These are phyloP conservation scores for Mythimna lalbum DNA, from an alignment of 2,888 invertebrate species.

Conservation along the genomic window DNA sequence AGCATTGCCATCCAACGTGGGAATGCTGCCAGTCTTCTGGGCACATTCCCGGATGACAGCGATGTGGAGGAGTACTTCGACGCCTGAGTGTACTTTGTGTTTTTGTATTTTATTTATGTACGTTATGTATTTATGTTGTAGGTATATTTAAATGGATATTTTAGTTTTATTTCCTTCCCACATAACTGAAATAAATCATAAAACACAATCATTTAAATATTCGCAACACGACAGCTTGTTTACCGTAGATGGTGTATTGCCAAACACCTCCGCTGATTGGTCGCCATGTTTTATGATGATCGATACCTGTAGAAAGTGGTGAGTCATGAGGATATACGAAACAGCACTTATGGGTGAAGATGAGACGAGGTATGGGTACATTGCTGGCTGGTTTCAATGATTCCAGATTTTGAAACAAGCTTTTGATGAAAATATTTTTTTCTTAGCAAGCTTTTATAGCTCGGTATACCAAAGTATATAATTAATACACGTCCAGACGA, in stretches of 20 bases:
- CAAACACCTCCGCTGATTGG: slow-evolving; percentile 25
- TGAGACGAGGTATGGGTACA: slow-evolving; percentile 20
- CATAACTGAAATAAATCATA: neutral
- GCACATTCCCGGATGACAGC: too few species aligned
- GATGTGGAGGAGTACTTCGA: too few species aligned
- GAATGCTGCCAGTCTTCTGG: too few species aligned
- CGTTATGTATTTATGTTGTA: too few species aligned
- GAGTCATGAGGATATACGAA: slow-evolving; percentile 56
- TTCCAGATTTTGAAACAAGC: neutral
- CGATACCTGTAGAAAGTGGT: slow-evolving; percentile 60
- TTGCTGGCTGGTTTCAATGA: slow-evolving; percentile 35
- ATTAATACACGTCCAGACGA: too few species aligned
- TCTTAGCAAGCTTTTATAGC: too few species aligned
- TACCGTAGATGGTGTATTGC: slow-evolving; percentile 44
- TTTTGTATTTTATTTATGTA: too few species aligned
- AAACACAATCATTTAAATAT: neutral
- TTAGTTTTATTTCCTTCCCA: slow-evolving; percentile 20
- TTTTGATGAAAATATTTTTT: too few species aligned
- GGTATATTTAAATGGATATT: neutral
- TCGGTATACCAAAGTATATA: too few species aligned
- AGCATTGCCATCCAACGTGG: too few species aligned
- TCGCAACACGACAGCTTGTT: slow-evolving; percentile 23
- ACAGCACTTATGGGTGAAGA: slow-evolving; percentile 22
- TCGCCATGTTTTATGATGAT: slow-evolving; percentile 52
- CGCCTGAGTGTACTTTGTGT: too few species aligned